These are phyloP conservation scores for Ganaspis brasiliensis DNA, from an alignment of 2,888 invertebrate genomes.

Conservation along the genomic window DNA sequence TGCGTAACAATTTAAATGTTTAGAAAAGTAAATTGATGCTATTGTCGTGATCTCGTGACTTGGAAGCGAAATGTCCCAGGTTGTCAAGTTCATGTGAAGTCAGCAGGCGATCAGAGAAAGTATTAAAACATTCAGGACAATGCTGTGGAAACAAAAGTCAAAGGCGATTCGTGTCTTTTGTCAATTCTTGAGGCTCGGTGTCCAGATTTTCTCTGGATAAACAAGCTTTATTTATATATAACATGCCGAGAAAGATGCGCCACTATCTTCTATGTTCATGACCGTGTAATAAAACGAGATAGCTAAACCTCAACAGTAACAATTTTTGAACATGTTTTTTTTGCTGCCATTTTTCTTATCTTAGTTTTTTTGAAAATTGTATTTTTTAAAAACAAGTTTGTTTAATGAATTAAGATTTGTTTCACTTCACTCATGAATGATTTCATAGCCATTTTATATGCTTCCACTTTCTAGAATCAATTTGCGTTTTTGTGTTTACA, in stretches of 20 bases:
- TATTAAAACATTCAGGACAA: slow-evolving; percentile 17
- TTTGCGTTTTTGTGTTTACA: no score
- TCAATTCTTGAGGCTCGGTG: neutral
- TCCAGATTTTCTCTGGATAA: neutral
- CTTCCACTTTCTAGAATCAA: no score
- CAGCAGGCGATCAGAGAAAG: slow-evolving; percentile 22
- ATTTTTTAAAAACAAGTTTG: no score
- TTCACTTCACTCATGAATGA: no score
- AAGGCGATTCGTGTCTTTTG: slow-evolving; percentile 11
- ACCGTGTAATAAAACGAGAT: neutral
- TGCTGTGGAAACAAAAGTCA: slow-evolving; percentile 37
- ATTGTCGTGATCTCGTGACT: slow-evolving; percentile 21
- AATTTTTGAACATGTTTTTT: no score
- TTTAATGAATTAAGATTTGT: no score
- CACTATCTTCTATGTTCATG: neutral
- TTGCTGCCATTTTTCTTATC: no score
- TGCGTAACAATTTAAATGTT: neutral
- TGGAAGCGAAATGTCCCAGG: slow-evolving; percentile 27
- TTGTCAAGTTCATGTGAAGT: slow-evolving; percentile 35
- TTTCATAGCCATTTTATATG: no score
- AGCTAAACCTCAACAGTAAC: no score
- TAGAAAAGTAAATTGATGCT: slow-evolving; percentile 7
- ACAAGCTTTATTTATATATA: neutral
- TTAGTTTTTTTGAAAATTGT: no score
- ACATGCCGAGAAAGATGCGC: neutral